Evolutionary conservation across 2,113 vertebrate species (phyloP).

Genomic region (Coptodon bakossiorum): DNA sequence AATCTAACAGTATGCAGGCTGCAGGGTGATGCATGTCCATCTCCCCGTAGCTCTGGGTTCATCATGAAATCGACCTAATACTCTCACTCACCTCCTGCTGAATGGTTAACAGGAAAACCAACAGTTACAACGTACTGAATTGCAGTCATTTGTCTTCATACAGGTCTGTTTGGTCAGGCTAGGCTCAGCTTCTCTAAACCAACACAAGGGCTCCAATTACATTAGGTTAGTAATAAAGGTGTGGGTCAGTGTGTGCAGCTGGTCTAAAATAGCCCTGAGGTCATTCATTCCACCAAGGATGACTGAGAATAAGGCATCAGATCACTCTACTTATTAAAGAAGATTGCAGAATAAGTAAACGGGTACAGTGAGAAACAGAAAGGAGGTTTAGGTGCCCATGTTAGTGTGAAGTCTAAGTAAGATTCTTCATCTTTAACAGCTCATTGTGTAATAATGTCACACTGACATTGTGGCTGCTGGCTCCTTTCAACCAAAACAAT

Average conservation of each 20-base stretch:
- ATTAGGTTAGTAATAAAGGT: slow-evolving; percentile 51
- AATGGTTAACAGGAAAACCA: slow-evolving; percentile 29
- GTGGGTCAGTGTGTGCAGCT: slow-evolving; percentile 5
- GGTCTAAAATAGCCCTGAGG: background rate
- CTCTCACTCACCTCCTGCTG: background rate
- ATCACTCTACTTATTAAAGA: background rate
- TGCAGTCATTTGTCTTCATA: slow-evolving; percentile 54
- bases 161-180: slow-evolving; percentile 12
- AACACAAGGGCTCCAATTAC: slow-evolving; percentile 12
- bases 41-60: background rate
- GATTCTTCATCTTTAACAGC: background rate
- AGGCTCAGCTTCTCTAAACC: slow-evolving; percentile 22
- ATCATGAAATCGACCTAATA: slow-evolving; percentile 1
- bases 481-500: background rate
- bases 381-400: background rate
- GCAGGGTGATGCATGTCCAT: background rate
- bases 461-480: background rate
- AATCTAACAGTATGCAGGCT: background rate
- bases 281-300: background rate
- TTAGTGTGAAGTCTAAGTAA: background rate
- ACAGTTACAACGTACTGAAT: slow-evolving; percentile 9
- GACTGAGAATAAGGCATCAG: background rate
- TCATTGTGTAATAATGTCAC: background rate
- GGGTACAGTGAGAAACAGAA: background rate
- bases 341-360: background rate